Evolutionary conservation across 2,113 vertebrate species (phyloP), one percentile per base, ranked within the genome.

Genomic region (Sylvietta virens): DNA sequence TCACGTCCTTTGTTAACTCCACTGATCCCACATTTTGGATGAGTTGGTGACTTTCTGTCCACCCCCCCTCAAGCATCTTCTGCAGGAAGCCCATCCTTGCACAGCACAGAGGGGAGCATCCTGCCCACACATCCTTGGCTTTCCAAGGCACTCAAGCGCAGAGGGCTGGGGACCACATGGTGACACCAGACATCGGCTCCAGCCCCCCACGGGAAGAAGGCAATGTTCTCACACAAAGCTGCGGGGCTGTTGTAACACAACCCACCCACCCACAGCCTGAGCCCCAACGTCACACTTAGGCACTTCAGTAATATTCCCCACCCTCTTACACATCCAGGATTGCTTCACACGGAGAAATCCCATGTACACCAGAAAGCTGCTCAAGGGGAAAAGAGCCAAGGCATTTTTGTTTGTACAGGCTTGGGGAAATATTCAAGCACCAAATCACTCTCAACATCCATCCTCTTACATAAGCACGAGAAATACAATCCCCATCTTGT

Each of bases 241-340:
- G 71, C 56, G 13, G 54, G 22, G 58, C 60, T 94, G 76, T 26
- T 39, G 61, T 60, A 80, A 94, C 74, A n/a, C 90, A 89, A 91
- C 78, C 83, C 92, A 88, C 73, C 89, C 93, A 92, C 95, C 62
- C 82, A 60, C 88, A 3, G 90, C 79, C 58, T 0, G 2, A 51
- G 87, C 45, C 42, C 74, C 42, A 5, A 10, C 79, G 54, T 95
- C 95, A 97, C 73, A 9, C 86, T 45, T 4, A 2, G 1, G 77
- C 64, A 86, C 93, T 92, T 58, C 74, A 39, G 90, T 39, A 24
- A 73, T 7, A 92, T 24, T 88, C 95, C 92, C 96, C 95, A 94
- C 96, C 96, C 95, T 92, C 80, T 94, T 86, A 96, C 92, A 93
- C 90, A 95, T 92, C 92, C 76, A 39, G 33, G 76, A 95, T 97